phyloP scores from a whole-genome alignment of 2,113 vertebrate genomes.

The Emydocephalus ijimae region DNA sequence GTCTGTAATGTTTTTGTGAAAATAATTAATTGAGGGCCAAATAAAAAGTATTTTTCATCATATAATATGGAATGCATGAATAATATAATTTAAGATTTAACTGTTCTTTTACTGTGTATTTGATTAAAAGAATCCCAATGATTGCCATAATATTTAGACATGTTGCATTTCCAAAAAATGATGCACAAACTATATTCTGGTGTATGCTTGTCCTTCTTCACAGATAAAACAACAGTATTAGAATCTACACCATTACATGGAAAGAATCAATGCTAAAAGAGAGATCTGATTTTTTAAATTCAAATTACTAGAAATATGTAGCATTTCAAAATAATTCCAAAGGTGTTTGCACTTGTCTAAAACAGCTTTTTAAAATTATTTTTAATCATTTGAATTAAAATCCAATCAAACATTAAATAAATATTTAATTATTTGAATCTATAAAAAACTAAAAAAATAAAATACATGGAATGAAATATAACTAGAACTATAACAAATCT shows the following conservation, averaged over 20 bases:
- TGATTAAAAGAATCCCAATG: not conserved
- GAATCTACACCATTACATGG: not conserved
- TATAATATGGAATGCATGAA: not conserved
- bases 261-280: not conserved
- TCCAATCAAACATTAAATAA: not conserved
- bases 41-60: not conserved
- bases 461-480: not conserved
- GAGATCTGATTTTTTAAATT: not conserved
- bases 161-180: not conserved
- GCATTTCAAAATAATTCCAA: not conserved
- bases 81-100: not conserved
- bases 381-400: not conserved
- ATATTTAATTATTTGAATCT: not conserved
- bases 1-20: not conserved
- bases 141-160: not conserved
- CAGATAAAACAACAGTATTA: not conserved
- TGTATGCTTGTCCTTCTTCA: not conserved
- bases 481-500: not conserved
- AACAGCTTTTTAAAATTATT: not conserved
- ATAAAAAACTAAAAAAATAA: not conserved
- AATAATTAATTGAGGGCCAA: not conserved
- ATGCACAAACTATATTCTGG: not conserved
- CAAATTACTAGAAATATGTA: not conserved
- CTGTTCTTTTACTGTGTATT: not conserved
- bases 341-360: not conserved